A percentile compares a stretch with the other conserved stretches of the same genome.
phyloP scores from a whole-genome alignment of 1,140 invertebrate genomes.

The Musca domestica region DNA sequence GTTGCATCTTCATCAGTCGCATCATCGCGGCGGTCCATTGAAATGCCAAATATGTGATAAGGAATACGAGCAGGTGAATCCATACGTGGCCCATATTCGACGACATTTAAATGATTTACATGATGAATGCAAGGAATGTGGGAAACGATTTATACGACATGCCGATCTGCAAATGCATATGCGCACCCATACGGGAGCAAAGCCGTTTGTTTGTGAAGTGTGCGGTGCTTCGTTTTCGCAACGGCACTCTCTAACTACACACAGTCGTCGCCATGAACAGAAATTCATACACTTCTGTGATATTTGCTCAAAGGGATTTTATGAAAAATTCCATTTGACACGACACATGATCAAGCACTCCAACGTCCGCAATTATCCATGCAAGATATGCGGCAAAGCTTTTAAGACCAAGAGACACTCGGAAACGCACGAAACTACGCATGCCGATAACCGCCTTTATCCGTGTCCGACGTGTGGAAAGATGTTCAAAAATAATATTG shows the following conservation, averaged over 20 bases:
- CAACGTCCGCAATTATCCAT: constrained; percentile 1
- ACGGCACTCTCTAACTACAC: no score
- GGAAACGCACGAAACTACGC: not conserved
- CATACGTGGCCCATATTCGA: no score
- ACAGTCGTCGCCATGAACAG: no score
- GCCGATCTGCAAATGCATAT: constrained; percentile 5
- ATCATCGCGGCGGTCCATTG: constrained; percentile 7
- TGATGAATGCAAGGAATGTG: constrained; percentile 1
- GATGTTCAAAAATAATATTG: constrained; percentile 2
- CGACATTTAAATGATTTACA: no score
- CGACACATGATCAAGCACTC: constrained; percentile 16
- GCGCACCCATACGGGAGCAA: not conserved
- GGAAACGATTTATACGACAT: constrained; percentile 1
- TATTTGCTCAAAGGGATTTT: not conserved
- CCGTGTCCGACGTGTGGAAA: constrained; percentile 5
- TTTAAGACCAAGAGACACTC: not conserved
- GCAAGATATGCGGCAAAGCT: constrained; percentile 17
- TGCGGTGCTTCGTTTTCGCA: no score
- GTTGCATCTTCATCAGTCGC: not conserved
- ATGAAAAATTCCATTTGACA: not conserved
- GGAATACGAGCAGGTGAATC: no score
- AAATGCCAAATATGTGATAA: not conserved
- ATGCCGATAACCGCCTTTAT: not conserved
- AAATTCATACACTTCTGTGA: no score
- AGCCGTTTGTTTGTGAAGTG: no score